phyloP scores from a whole-genome alignment of 2,113 vertebrate species.

The Triplophysa siluroides region DNA sequence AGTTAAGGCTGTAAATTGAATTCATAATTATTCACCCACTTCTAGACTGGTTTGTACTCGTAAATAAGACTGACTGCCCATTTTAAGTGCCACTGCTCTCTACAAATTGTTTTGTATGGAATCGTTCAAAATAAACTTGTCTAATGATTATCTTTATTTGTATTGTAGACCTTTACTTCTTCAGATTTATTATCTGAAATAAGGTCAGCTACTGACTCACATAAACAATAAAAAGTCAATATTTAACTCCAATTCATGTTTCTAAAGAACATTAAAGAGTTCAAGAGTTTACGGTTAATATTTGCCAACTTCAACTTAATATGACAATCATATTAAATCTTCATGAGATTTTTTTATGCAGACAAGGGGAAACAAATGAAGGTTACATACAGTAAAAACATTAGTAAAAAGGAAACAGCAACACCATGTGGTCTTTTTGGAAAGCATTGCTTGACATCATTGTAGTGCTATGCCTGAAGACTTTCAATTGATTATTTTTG shows the following conservation, averaged over 20 bases:
- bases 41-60: background rate
- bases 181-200: background rate
- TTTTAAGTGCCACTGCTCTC: background rate
- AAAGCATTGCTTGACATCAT: background rate
- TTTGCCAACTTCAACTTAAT: background rate
- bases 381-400: no score
- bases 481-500: no score
- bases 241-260: background rate
- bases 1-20: background rate
- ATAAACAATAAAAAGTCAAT: background rate
- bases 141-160: background rate
- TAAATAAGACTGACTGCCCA: background rate
- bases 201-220: background rate
- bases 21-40: slow-evolving; percentile 4
- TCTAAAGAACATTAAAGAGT: background rate
- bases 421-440: background rate
- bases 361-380: background rate
- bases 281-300: background rate
- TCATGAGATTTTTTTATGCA: background rate
- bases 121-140: background rate
- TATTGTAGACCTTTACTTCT: background rate
- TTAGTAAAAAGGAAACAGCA: background rate
- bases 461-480: no score
- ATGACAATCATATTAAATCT: background rate
- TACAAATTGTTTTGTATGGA: background rate